phyloP scores from a whole-genome alignment of 2,797 vertebrate species.

The Saxicola maurus region DNA sequence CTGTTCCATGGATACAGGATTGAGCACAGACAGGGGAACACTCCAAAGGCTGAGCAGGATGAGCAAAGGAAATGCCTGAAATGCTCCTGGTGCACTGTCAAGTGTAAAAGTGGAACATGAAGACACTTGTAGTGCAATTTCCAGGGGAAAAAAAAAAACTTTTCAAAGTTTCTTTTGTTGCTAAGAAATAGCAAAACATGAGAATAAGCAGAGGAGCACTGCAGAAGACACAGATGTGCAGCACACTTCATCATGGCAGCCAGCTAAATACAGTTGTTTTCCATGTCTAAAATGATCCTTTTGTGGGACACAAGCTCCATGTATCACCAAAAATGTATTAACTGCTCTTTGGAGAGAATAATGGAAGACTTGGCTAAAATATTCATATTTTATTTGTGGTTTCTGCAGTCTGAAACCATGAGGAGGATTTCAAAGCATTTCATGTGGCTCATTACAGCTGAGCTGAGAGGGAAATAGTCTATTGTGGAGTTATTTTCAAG shows the following conservation, averaged over 20 bases:
- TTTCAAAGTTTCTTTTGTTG: slow-evolving; percentile 5
- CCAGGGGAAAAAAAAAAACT: not conserved
- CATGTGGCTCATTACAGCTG: not conserved
- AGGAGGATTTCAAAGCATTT: not conserved
- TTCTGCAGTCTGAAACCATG: not conserved
- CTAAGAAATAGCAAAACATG: slow-evolving; percentile 46
- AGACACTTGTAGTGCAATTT: not conserved
- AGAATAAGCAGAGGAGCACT: not conserved
- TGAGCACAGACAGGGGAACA: not conserved
- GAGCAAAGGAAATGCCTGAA: slow-evolving; percentile 19
- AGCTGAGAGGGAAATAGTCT: not conserved
- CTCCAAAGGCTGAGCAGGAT: not conserved
- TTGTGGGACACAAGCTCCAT: not conserved
- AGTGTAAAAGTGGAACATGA: not conserved
- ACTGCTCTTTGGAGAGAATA: not conserved
- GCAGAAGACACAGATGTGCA: not conserved
- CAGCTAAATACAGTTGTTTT: slow-evolving; percentile 7
- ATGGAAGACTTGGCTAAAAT: not conserved
- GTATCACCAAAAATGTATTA: not conserved
- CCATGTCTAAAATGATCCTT: not conserved
- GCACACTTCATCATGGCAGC: not conserved
- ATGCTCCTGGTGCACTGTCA: not conserved
- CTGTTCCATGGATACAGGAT: not conserved
- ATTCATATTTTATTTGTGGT: not conserved
- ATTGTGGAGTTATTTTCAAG: not conserved